Percentiles rank a stretch among this genome's conserved stretches.
Conservation (phyloP, 2,888 invertebrate genomes). For the Lasioglossum oenotherae region DNA sequence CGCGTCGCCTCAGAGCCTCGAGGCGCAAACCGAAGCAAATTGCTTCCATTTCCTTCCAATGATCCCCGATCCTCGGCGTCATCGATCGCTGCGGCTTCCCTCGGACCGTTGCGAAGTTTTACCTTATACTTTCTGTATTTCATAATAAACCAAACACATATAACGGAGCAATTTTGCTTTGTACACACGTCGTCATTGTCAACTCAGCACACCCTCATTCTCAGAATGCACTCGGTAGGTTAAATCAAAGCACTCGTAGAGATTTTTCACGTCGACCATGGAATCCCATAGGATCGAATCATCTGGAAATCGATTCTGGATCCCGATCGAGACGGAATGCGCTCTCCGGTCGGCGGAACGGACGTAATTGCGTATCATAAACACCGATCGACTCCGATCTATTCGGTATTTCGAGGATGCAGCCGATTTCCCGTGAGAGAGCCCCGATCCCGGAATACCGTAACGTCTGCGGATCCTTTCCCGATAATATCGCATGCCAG, state of each 20-base stretch:
- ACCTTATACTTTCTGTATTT: too few relatives aligned
- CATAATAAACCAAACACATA: too few relatives aligned
- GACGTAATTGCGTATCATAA: slow-evolving; percentile 6
- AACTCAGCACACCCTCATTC: neutral
- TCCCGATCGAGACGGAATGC: slow-evolving; percentile 15
- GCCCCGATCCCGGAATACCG: neutral
- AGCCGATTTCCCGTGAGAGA: slow-evolving; percentile 8
- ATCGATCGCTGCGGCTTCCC: neutral
- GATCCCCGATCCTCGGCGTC: neutral
- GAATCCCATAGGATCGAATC: neutral
- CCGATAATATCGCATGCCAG: slow-evolving; percentile 41
- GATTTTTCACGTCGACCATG: slow-evolving; percentile 1
- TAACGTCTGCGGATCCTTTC: slow-evolving; percentile 15
- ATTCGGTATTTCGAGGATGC: slow-evolving; percentile 19
- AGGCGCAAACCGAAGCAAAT: slow-evolving; percentile 15
- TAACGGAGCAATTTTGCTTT: neutral
- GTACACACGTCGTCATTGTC: neutral
- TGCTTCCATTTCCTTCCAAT: slow-evolving; percentile 20
- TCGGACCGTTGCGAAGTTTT: neutral
- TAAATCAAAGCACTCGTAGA: neutral
- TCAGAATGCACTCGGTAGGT: neutral
- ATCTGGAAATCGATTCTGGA: neutral
- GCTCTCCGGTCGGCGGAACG: neutral
- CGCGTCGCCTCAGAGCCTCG: neutral
- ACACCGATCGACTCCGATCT: slow-evolving; percentile 15